These are phyloP conservation scores for Dryoscopus gambensis DNA, from an alignment of 2,113 vertebrate species.

Conservation along the genomic window DNA sequence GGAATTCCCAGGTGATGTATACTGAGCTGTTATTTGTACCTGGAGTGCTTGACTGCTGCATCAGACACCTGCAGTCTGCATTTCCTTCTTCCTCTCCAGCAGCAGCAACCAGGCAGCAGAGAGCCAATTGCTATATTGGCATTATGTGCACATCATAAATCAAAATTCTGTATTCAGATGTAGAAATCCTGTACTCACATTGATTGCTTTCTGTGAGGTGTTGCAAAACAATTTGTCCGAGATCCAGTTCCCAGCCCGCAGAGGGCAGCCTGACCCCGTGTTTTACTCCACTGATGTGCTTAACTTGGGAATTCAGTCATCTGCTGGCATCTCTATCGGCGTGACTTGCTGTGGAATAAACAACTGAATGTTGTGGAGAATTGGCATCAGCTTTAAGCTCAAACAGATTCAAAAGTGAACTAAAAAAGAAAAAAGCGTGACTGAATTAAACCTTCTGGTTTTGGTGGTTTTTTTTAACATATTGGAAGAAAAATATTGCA, in stretches of 20 bases:
- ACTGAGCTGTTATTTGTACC: neutral
- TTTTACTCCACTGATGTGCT: neutral
- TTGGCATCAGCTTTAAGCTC: neutral
- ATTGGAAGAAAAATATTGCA: neutral
- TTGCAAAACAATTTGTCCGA: neutral
- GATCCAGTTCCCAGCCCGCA: neutral
- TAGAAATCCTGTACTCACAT: neutral
- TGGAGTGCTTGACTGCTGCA: neutral
- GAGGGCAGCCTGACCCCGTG: conserved; percentile 25
- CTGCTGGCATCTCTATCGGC: neutral
- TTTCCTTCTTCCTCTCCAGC: neutral
- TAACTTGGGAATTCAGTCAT: neutral
- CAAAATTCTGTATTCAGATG: neutral
- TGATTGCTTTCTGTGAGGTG: neutral
- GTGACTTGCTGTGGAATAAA: neutral
- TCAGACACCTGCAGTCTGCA: neutral
- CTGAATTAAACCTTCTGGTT: neutral
- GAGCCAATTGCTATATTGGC: neutral
- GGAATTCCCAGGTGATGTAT: neutral
- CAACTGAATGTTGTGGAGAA: neutral
- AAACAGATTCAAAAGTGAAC: neutral
- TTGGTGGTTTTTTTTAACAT: neutral
- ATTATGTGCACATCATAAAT: neutral
- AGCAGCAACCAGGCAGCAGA: neutral
- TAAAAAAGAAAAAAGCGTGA: neutral